Evolutionary conservation across 2,888 invertebrate species (phyloP), one percentile per base, ranked within the genome.

Genomic region (Pegoplata infirma): DNA sequence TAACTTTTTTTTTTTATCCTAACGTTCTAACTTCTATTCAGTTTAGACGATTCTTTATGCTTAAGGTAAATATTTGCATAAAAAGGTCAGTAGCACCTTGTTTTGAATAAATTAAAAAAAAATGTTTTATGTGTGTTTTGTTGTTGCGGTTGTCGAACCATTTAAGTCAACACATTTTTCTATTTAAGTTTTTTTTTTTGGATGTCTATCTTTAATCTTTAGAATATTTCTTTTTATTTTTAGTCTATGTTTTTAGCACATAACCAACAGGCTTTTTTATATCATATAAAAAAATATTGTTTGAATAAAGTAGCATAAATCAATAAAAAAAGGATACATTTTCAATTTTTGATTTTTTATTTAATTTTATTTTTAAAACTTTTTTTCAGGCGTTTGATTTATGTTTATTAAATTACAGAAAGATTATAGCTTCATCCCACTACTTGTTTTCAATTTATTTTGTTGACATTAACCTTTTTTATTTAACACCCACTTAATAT

Each of bases 71-170:
- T 87, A 88, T 88, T 88, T 87, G 83, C 85, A 87, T 87, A 85
- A 86, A 87, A 87, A 85, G 88, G 88, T 88, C 88, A 88, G 84
- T 85, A 84, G 85, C 88, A 87, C 84, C 83, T 59, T 59, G 55
- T 51, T 63, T 56, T 40, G 56, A 36, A 64, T n/a, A n/a, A 49
- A 40, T 51, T 47, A n/a, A n/a, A n/a, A n/a, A n/a, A n/a, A n/a
- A n/a, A n/a, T 53, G 14, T 23, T 36, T 14, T 61, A 25, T 19
- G 5, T 6, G 23, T 46, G 40, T 67, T 55, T 16, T 17, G 44
- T 16, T 17, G 44, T 46, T 55, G 56, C 14, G 46, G 28, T 67
- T 47, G 28, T 16, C 47, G 44, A n/a, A 47, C 28, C 44, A 46
- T 12, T 67, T 23, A 7, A 46, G 21, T 49, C 19, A 28, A 10